These are phyloP conservation scores for Drosophila fungiperda DNA, from an alignment of 2,888 invertebrate genomes.

Conservation along the genomic window DNA sequence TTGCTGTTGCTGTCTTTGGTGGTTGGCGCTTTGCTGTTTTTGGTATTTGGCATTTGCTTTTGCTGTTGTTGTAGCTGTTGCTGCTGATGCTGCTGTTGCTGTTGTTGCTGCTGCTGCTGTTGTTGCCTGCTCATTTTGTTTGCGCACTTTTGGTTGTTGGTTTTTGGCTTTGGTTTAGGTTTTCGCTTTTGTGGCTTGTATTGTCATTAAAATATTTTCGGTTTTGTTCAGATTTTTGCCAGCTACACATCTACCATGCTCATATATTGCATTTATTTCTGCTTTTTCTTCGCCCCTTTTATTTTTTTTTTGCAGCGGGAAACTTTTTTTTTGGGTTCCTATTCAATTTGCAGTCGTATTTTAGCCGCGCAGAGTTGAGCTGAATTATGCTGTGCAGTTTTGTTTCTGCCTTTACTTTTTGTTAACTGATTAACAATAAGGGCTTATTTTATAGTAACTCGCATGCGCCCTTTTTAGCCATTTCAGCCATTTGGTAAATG, in stretches of 20 bases:
- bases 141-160: constrained; percentile 60
- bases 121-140: constrained; percentile 64
- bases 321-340: constrained; percentile 57
- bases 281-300: constrained; percentile 40
- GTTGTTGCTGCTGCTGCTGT: not conserved
- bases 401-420: constrained; percentile 58
- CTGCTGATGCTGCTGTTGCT: not conserved
- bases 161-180: constrained; percentile 35
- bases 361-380: constrained; percentile 28
- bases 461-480: constrained; percentile 19
- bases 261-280: constrained; percentile 45
- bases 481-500: not conserved
- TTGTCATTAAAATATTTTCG: constrained; percentile 79
- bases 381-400: constrained; percentile 66
- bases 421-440: constrained; percentile 78
- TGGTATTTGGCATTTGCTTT: constrained; percentile 23
- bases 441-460: constrained; percentile 50
- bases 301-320: constrained; percentile 28
- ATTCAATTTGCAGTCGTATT: constrained; percentile 61
- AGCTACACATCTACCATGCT: constrained; percentile 8
- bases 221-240: constrained; percentile 74
- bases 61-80: constrained; percentile 4
- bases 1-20: constrained; percentile 39
- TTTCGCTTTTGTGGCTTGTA: constrained; percentile 53
- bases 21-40: constrained; percentile 53